These are phyloP conservation scores for Nycticryphes semicollaris DNA, from an alignment of 2,113 vertebrate species.

Conservation along the genomic window DNA sequence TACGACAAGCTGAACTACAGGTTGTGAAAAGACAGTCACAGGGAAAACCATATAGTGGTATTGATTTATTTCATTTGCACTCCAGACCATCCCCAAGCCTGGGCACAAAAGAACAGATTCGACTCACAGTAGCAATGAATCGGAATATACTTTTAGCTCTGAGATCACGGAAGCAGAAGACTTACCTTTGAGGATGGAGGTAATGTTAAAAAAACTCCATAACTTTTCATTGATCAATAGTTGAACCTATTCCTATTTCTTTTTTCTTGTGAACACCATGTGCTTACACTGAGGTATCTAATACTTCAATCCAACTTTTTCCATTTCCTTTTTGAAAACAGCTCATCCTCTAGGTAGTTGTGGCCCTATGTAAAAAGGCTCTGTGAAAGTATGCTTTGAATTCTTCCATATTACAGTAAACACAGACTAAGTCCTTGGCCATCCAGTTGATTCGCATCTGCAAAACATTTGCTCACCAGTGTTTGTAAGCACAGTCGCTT, in stretches of 20 bases:
- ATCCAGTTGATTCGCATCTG: neutral
- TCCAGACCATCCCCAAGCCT: slow-evolving; percentile 87
- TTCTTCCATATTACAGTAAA: neutral
- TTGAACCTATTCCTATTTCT: neutral
- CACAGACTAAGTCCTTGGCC: neutral
- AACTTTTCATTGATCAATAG: neutral
- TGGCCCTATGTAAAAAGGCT: neutral
- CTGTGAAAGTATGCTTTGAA: neutral
- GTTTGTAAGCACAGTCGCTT: neutral
- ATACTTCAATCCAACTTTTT: neutral
- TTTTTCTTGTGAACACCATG: neutral
- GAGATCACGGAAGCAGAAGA: slow-evolving; percentile 92
- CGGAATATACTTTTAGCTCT: slow-evolving; percentile 94
- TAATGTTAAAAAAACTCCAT: slow-evolving; percentile 36
- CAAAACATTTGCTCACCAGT: neutral
- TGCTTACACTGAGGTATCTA: neutral
- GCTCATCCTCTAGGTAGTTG: neutral
- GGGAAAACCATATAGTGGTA: neutral
- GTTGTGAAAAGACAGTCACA: neutral
- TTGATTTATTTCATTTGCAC: slow-evolving; percentile 15
- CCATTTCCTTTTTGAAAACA: neutral
- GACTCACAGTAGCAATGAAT: slow-evolving; percentile 98
- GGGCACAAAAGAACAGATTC: slow-evolving; percentile 95
- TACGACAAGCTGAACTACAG: neutral
- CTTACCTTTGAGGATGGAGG: slow-evolving; percentile 82